These are phyloP conservation scores for Peromyscus melanophrys DNA, from an alignment of 2,797 vertebrate species.

Conservation along the genomic window DNA sequence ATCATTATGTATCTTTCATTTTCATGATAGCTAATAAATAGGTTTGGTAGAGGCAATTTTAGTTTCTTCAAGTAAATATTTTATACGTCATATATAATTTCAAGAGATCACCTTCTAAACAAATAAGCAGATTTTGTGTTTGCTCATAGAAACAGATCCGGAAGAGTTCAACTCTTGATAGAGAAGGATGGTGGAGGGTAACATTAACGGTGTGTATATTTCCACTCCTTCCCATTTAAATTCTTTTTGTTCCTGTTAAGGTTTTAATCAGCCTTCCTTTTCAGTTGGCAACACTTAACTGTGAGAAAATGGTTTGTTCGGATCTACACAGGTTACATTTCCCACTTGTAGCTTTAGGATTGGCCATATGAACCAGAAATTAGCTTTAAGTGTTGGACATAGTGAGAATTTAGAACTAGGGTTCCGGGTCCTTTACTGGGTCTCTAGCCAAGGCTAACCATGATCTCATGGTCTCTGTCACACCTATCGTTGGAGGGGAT, in stretches of 20 bases:
- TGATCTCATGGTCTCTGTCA: background rate
- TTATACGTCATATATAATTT: background rate
- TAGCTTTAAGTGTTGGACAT: conserved; percentile 52
- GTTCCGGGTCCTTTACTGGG: background rate
- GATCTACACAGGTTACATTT: background rate
- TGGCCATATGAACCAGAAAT: conserved; percentile 40
- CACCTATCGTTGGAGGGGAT: background rate
- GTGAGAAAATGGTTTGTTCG: background rate
- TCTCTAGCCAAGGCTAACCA: background rate
- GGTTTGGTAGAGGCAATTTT: conserved; percentile 27
- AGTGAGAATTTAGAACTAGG: conserved; percentile 26
- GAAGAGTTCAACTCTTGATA: conserved; percentile 80
- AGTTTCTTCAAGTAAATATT: conserved; percentile 61
- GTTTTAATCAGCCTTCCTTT: background rate
- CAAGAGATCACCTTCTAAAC: conserved; percentile 41
- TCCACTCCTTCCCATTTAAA: background rate
- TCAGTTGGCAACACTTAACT: conserved; percentile 34
- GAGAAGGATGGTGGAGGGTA: conserved; percentile 89
- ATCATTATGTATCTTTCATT: conserved; percentile 50
- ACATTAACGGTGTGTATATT: conserved; percentile 88
- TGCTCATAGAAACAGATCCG: conserved; percentile 65
- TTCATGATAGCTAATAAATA: conserved; percentile 51
- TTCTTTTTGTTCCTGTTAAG: background rate
- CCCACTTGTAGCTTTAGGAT: conserved; percentile 38
- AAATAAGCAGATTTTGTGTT: conserved; percentile 36